Evolutionary conservation across 2,113 vertebrate genomes (phyloP).

Genomic region (Tautogolabrus adspersus): DNA sequence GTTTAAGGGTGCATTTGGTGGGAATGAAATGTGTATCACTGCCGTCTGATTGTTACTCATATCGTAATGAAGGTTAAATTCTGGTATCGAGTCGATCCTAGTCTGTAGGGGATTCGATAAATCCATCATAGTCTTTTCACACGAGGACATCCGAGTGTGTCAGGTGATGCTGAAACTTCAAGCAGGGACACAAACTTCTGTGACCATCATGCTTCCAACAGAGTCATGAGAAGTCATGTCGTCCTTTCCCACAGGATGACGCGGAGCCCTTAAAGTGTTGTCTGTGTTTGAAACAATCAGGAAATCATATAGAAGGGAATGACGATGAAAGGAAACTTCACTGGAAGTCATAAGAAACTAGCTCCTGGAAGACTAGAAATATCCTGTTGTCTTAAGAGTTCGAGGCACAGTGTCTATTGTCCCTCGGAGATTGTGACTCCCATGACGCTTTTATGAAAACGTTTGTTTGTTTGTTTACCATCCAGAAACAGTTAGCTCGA

Average conservation of each 20-base stretch:
- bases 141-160: neutral
- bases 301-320: neutral
- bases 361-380: constrained; percentile 1
- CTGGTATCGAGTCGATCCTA: too few relatives aligned
- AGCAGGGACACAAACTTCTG: too few relatives aligned
- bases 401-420: constrained; percentile 4
- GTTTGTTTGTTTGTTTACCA: neutral
- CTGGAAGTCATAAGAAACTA: neutral
- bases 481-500: neutral
- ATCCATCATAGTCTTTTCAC: constrained; percentile 1
- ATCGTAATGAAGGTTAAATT: too few relatives aligned
- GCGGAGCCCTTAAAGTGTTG: neutral
- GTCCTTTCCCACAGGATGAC: constrained; percentile 41
- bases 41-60: too few relatives aligned
- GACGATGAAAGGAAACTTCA: constrained; percentile 1
- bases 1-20: too few relatives aligned
- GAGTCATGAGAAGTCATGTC: constrained; percentile 11
- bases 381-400: neutral
- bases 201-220: neutral
- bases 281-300: constrained; percentile 23
- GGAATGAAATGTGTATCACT: too few relatives aligned
- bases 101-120: too few relatives aligned
- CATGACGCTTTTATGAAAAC: neutral
- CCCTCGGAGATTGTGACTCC: neutral
- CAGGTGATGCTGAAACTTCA: constrained; percentile 41